Percentiles rank a stretch among this genome's conserved stretches.
These are phyloP conservation scores for Aproaerema taeniolella DNA, from an alignment of 2,888 invertebrate species.

Conservation along the genomic window DNA sequence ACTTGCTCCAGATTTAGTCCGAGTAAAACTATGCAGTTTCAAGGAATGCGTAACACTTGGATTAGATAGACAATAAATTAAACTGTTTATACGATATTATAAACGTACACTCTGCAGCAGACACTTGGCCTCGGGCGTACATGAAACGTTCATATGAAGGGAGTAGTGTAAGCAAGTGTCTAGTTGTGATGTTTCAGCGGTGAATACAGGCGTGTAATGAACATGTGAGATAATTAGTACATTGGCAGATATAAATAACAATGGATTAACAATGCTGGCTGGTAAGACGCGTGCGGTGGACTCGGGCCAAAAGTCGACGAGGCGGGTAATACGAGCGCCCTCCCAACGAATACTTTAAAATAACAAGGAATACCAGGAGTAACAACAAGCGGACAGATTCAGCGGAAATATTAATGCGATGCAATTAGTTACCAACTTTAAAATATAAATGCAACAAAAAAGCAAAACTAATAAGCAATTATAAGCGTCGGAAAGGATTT, in stretches of 20 bases:
- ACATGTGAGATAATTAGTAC: conserved; percentile 22
- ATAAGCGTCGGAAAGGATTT: conserved; percentile 1
- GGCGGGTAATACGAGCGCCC: conserved; percentile 44
- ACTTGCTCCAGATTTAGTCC: conserved; percentile 6
- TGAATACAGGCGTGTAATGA: no score
- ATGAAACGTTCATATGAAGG: no score
- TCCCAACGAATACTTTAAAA: no score
- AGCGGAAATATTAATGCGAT: conserved; percentile 30
- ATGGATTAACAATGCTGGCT: conserved; percentile 52
- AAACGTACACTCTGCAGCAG: not conserved
- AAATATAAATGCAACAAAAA: conserved; percentile 3
- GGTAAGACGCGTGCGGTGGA: conserved; percentile 34
- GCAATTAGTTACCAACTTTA: conserved; percentile 10
- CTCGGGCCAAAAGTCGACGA: conserved; percentile 50
- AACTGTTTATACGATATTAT: conserved; percentile 8
- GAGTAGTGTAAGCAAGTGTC: no score
- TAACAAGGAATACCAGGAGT: no score
- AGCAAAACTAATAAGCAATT: conserved; percentile 2
- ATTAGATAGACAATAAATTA: conserved; percentile 11
- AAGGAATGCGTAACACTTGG: conserved; percentile 7
- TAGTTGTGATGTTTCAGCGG: no score
- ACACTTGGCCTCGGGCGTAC: no score
- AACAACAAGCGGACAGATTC: conserved; percentile 51
- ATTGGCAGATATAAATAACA: conserved; percentile 50
- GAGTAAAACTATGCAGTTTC: conserved; percentile 2